A percentile compares a stretch with the other conserved stretches of the same genome.
phyloP scores from a whole-genome alignment of 1,140 invertebrate species.

The Leptopilina clavipes region DNA sequence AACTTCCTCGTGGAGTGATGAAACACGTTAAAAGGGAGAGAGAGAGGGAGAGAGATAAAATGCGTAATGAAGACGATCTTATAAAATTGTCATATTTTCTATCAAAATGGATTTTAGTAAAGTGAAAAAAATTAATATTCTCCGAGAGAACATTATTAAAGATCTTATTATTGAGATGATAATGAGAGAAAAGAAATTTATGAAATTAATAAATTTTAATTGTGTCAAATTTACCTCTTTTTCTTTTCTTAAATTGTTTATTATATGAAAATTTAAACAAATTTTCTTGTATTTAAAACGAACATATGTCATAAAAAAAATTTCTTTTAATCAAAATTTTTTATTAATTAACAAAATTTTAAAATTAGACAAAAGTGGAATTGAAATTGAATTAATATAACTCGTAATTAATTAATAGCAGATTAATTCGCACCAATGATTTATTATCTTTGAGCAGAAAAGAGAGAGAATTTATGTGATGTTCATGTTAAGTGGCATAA shows the following conservation, averaged over 20 bases:
- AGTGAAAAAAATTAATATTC: too few species aligned
- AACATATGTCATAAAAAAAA: too few species aligned
- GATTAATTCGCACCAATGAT: constrained; percentile 5
- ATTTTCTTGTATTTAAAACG: too few species aligned
- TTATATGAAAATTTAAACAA: too few species aligned
- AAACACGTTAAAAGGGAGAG: not conserved
- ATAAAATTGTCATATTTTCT: constrained; percentile 1
- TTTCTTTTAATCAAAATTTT: not conserved
- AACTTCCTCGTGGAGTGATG: constrained; percentile 6
- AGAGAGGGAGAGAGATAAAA: not conserved
- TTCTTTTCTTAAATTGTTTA: too few species aligned
- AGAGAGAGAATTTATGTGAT: constrained; percentile 1
- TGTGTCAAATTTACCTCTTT: too few species aligned
- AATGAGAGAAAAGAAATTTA: too few species aligned
- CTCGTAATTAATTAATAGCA: constrained; percentile 5
- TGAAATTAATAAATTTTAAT: too few species aligned
- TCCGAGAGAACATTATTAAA: too few species aligned
- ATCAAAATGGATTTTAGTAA: not conserved
- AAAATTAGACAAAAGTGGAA: not conserved
- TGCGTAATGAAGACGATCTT: constrained; percentile 1
- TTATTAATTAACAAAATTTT: not conserved
- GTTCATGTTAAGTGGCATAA: not conserved
- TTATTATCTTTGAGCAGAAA: constrained; percentile 11
- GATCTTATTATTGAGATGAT: too few species aligned
- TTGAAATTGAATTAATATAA: not conserved